These are phyloP conservation scores for Nephila pilipes DNA, from an alignment of 1,140 invertebrate species.

Conservation along the genomic window DNA sequence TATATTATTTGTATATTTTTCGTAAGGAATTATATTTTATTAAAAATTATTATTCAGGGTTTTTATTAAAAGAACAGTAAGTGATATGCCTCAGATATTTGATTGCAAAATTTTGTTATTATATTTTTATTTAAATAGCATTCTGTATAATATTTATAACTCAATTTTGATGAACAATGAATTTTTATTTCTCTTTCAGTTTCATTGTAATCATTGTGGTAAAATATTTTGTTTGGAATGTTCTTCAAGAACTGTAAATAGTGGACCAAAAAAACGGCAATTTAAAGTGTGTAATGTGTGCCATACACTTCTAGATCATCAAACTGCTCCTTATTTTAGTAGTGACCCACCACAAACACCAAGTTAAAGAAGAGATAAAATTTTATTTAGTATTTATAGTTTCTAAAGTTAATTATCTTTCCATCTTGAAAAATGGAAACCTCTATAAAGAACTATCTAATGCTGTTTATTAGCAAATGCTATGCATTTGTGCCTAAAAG, in stretches of 20 bases:
- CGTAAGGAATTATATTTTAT: too few species aligned
- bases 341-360: constrained; percentile 90
- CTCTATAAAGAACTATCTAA: constrained; percentile 32
- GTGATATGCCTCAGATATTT: too few species aligned
- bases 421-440: constrained; percentile 30
- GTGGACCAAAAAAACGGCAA: constrained; percentile 91
- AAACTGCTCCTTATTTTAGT: constrained; percentile 97
- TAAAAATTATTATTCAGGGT: too few species aligned
- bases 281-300: constrained; percentile 97
- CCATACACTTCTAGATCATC: constrained; percentile 95
- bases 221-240: constrained; percentile 96
- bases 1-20: too few species aligned
- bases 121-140: not conserved
- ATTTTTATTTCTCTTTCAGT: constrained; percentile 83
- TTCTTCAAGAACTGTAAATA: constrained; percentile 89
- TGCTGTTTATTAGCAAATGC: constrained; percentile 70
- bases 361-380: constrained; percentile 80
- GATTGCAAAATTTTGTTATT: not conserved
- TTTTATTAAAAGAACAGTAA: too few species aligned
- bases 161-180: too few species aligned
- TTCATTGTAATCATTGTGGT: constrained; percentile 97
- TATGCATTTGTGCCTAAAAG: constrained; percentile 67
- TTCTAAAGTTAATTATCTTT: not conserved
- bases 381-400: constrained; percentile 35
- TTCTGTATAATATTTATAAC: not conserved